Evolutionary conservation across 2,888 invertebrate species (phyloP), one percentile per base, ranked within the genome.

Genomic region (Villa cingulata): DNA sequence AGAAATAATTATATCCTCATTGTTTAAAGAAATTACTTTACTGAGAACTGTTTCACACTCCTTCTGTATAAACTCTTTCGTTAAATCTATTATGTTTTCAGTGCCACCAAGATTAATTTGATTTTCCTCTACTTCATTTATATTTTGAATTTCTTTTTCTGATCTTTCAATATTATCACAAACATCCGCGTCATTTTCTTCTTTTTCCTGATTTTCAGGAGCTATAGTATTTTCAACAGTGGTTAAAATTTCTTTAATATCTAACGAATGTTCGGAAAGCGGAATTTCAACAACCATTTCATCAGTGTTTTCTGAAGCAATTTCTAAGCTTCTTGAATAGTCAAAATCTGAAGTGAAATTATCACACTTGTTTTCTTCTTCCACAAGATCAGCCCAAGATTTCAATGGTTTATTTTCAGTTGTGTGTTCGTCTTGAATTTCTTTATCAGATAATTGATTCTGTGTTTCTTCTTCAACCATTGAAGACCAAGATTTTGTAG

Each of bases 401-500:
- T 17, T 23, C 4, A 12, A 16, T 15, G 29, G 4, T 17, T 1
- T 23, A 16, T 23, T 16, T n/a, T 41, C 23, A 27, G 15, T 16
- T 20, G 20, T 10, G 9, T 15, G 3, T 12, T 36, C 15, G 7
- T 23, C 23, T 23, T 4, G 7, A 6, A 6, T 23, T 7, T 23
- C 23, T 32, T 32, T 14, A 12, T 9, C n/a, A 7, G 29, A n/a
- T n/a, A 6, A 10, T 23, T 32, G 14, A 15, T n/a, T 7, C 19
- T 15, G 19, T 3, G n/a, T 39, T 6, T 37, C 36, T 14, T 29
- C 29, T 27, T 41, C 41, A 17, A 41, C 37, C 12, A 46, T 29
- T 18, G 46, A 41, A 14, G 44, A 37, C 43, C 43, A 48, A 27
- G 44, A 43, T 37, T 40, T 27, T 18, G n/a, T 19, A 16, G 43